Evolutionary conservation across 2,888 invertebrate genomes (phyloP).

Genomic region (Teinopalpus imperialis): DNA sequence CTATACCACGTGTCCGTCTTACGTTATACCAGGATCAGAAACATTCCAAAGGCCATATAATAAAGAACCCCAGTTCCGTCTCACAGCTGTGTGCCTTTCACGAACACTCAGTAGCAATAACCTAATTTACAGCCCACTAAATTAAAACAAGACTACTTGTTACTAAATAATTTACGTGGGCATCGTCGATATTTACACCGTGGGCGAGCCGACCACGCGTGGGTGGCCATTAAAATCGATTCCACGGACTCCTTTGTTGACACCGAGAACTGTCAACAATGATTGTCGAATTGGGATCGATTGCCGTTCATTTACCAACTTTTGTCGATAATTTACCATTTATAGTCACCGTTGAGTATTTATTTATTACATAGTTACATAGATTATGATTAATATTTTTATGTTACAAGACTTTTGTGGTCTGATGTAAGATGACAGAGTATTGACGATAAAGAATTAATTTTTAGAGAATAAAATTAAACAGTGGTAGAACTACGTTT

Average conservation of each 20-base stretch:
- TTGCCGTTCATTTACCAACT: not conserved
- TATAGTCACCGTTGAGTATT: too few relatives aligned
- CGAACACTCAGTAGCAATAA: constrained; percentile 12
- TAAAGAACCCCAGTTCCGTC: too few relatives aligned
- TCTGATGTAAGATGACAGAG: too few relatives aligned
- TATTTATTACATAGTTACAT: too few relatives aligned
- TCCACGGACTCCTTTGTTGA: constrained; percentile 36
- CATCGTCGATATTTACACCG: constrained; percentile 44
- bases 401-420: too few relatives aligned
- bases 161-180: constrained; percentile 44
- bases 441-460: too few relatives aligned
- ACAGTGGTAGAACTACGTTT: too few relatives aligned
- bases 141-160: constrained; percentile 23
- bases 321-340: constrained; percentile 12
- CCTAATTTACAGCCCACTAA: constrained; percentile 11
- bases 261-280: constrained; percentile 28
- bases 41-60: too few relatives aligned
- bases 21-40: too few relatives aligned
- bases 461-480: too few relatives aligned
- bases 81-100: not conserved
- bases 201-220: constrained; percentile 45
- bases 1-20: too few relatives aligned
- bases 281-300: constrained; percentile 14
- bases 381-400: too few relatives aligned
- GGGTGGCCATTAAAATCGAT: constrained; percentile 44